Percentiles rank a stretch among this genome's conserved stretches.
Evolutionary conservation across 2,888 invertebrate genomes (phyloP).

Genomic region (Andrena dorsata): DNA sequence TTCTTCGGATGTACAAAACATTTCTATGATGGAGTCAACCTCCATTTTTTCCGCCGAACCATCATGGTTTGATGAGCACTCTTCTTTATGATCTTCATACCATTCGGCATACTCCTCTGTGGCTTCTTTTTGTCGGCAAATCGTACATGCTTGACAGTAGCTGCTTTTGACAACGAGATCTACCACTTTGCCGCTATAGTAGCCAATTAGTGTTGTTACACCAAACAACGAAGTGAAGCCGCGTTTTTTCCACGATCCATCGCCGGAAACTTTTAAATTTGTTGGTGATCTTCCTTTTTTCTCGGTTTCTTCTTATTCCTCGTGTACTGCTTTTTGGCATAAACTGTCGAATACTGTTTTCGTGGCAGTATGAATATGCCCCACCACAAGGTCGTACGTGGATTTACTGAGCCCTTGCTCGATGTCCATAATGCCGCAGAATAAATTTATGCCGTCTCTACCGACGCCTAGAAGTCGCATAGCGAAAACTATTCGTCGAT

Average conservation of each 20-base stretch:
- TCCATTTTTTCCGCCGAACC: too few relatives aligned
- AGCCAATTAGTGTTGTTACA: too few relatives aligned
- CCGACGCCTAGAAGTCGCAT: constrained; percentile 15
- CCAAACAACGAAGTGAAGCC: constrained; percentile 18
- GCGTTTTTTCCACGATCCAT: constrained; percentile 23
- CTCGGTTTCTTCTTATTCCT: constrained; percentile 31
- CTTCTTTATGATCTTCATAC: background rate
- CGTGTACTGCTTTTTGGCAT: constrained; percentile 28
- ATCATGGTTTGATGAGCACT: too few relatives aligned
- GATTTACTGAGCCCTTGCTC: background rate
- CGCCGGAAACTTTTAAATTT: constrained; percentile 25
- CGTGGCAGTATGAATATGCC: background rate
- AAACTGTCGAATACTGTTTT: background rate
- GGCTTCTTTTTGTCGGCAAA: constrained; percentile 15
- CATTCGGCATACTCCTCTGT: constrained; percentile 20
- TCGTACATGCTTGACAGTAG: constrained; percentile 16
- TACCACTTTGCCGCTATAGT: constrained; percentile 20
- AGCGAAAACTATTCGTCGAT: constrained; percentile 21
- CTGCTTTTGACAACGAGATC: constrained; percentile 24
- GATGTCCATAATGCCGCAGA: constrained; percentile 24
- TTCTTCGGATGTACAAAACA: too few relatives aligned
- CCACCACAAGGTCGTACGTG: background rate
- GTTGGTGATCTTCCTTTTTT: constrained; percentile 18
- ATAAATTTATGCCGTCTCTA: background rate
- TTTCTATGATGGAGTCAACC: too few relatives aligned